Evolutionary conservation across 2,797 vertebrate genomes (phyloP).

Genomic region (Microtus obscurus): DNA sequence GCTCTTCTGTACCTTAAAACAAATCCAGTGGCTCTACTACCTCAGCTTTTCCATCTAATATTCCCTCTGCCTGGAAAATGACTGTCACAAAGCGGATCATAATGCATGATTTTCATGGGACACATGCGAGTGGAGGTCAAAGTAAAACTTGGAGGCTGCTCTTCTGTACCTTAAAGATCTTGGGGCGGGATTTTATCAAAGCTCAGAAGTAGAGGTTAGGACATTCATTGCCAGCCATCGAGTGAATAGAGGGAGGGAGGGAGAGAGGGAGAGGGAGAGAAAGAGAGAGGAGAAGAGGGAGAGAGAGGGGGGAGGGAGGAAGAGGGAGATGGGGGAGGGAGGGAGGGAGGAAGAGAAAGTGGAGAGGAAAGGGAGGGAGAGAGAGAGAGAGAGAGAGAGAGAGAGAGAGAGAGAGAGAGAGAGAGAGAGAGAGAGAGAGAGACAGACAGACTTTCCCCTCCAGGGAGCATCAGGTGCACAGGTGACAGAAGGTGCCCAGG

Average conservation of each 20-base stretch:
- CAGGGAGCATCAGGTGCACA: not conserved
- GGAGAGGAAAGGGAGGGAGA: fast-evolving
- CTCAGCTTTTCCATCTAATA: not conserved
- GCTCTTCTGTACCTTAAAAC: not conserved
- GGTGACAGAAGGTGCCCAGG: not conserved
- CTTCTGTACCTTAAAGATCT: not conserved
- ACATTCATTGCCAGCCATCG: too few species aligned
- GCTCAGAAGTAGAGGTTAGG: not conserved
- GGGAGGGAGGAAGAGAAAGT: not conserved
- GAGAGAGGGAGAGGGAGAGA: fast-evolving
- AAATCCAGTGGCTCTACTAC: not conserved
- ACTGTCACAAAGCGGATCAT: not conserved
- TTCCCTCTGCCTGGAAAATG: not conserved
- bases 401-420: not conserved
- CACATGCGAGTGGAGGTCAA: too few species aligned
- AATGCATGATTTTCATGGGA: too few species aligned
- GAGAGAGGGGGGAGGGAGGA: not conserved
- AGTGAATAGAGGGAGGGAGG: not conserved
- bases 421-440: not conserved
- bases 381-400: too few species aligned
- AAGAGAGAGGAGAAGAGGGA: not conserved
- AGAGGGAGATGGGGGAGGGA: not conserved
- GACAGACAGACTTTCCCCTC: not conserved
- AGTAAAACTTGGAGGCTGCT: too few species aligned
- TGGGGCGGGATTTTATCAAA: not conserved